Evolutionary conservation across 2,797 vertebrate species (phyloP).

Genomic region (Anisognathus igniventris): DNA sequence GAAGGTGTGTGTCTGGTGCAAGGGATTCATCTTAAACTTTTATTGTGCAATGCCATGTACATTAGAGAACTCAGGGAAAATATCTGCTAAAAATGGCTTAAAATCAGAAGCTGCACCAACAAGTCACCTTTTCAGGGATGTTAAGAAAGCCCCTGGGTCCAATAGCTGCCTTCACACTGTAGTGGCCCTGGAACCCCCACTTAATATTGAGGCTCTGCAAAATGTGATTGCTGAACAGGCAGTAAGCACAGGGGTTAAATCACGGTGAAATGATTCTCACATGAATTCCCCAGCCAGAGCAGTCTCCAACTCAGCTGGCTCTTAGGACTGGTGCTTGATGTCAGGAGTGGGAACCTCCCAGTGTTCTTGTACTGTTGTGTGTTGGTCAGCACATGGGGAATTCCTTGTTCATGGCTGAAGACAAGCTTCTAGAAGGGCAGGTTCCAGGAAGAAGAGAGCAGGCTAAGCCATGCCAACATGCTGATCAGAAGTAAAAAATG

Average conservation of each 20-base stretch:
- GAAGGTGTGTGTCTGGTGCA: neutral
- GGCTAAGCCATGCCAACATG: neutral
- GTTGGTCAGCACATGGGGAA: neutral
- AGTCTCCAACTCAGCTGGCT: neutral
- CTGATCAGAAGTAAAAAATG: neutral
- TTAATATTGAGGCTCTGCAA: neutral
- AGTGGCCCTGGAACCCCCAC: neutral
- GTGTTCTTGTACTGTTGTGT: neutral
- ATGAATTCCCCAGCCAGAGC: neutral
- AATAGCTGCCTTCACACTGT: neutral
- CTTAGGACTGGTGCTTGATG: neutral
- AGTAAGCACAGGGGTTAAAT: neutral
- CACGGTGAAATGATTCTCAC: neutral
- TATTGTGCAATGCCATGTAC: neutral
- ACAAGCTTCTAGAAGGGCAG: neutral
- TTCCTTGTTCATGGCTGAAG: neutral
- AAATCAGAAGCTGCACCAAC: neutral
- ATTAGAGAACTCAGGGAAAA: neutral
- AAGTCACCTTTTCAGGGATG: neutral
- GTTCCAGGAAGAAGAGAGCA: neutral
- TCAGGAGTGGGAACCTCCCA: rapidly evolving
- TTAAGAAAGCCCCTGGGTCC: neutral
- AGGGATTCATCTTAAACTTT: neutral
- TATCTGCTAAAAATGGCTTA: neutral
- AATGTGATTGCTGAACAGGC: neutral